Evolutionary conservation across 2,888 invertebrate species (phyloP).

Genomic region (Lysandra coridon): DNA sequence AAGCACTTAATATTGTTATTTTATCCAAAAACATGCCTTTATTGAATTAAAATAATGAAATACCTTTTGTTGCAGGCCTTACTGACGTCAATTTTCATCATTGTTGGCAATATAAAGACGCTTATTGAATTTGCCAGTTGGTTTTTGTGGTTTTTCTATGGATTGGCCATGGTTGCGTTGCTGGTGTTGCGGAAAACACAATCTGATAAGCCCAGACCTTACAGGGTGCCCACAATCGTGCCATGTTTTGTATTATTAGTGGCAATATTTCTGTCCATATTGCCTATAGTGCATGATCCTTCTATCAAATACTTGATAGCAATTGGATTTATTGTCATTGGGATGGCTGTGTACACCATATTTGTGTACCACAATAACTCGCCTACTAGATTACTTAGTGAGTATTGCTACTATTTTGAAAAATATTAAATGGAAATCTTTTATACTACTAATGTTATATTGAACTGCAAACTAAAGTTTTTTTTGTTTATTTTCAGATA

Average conservation of each 20-base stretch:
- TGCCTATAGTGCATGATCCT: constrained; percentile 88
- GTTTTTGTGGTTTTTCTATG: constrained; percentile 93
- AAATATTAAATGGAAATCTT: background rate
- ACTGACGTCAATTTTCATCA: constrained; percentile 85
- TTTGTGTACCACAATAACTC: constrained; percentile 86
- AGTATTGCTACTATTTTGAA: constrained; percentile 52
- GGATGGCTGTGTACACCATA: constrained; percentile 85
- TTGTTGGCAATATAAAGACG: constrained; percentile 86
- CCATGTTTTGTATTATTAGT: constrained; percentile 86
- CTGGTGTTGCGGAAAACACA: constrained; percentile 86
- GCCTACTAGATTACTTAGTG: constrained; percentile 82
- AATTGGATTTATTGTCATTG: constrained; percentile 84
- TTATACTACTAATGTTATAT: background rate
- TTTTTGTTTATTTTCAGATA: constrained; percentile 73
- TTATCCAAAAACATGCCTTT: background rate
- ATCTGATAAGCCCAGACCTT: constrained; percentile 84
- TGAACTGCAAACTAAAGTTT: constrained; percentile 22
- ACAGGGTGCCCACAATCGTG: constrained; percentile 86
- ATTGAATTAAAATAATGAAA: background rate
- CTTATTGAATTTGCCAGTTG: constrained; percentile 93
- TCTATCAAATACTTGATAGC: constrained; percentile 89
- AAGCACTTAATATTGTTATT: background rate
- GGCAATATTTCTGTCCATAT: constrained; percentile 85
- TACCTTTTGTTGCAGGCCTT: constrained; percentile 77
- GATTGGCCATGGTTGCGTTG: constrained; percentile 88